A percentile compares a stretch with the other conserved stretches of the same genome.
Evolutionary conservation across 2,797 vertebrate genomes (phyloP).

Genomic region (Crenichthys baileyi): DNA sequence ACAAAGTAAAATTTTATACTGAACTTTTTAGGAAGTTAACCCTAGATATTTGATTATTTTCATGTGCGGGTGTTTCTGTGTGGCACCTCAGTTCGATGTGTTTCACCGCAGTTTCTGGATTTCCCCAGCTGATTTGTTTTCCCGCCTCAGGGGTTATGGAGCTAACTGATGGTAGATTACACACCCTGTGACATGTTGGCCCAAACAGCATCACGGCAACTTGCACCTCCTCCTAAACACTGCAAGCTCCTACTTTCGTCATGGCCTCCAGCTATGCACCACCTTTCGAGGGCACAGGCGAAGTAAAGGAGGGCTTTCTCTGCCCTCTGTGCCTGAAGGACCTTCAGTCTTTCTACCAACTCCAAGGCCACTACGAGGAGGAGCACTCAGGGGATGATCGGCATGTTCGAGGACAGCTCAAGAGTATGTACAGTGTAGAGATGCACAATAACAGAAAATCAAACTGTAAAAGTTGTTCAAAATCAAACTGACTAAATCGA

Average conservation of each 20-base stretch:
- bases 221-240: constrained; percentile 22
- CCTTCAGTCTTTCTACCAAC: constrained; percentile 94
- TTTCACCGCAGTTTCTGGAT: constrained; percentile 7
- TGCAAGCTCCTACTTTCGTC: constrained; percentile 53
- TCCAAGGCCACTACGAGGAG: constrained; percentile 96
- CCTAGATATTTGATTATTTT: no score
- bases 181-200: constrained; percentile 57
- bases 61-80: no score
- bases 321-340: constrained; percentile 96
- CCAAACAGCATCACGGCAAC: constrained; percentile 31
- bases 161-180: constrained; percentile 30
- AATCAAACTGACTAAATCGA: not conserved
- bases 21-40: not conserved
- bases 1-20: not conserved
- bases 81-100: not conserved
- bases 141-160: constrained; percentile 52
- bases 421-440: constrained; percentile 81
- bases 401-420: constrained; percentile 90
- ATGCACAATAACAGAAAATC: not conserved
- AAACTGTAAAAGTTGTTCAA: not conserved
- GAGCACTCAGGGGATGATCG: constrained; percentile 91
- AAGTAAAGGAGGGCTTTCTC: constrained; percentile 94
- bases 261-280: constrained; percentile 89
- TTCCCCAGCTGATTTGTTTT: not conserved
- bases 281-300: constrained; percentile 87